Evolutionary conservation across 2,797 vertebrate species (phyloP).

Genomic region (Pogoniulus pusillus): DNA sequence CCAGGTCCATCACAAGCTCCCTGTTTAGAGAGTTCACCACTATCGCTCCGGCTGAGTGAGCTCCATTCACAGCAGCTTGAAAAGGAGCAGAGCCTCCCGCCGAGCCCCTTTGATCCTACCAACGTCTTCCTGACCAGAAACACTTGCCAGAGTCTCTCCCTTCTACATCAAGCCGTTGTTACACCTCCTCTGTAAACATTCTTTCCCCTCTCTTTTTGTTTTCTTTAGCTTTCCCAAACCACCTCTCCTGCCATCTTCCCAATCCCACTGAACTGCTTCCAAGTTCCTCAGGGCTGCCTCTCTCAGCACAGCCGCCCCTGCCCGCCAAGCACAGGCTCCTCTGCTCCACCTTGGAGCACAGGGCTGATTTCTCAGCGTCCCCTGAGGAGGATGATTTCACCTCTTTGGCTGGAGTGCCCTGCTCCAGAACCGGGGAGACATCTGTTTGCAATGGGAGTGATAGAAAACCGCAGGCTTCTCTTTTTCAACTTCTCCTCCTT

Average conservation of each 20-base stretch:
- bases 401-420: background rate
- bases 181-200: background rate
- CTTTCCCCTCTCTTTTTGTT: background rate
- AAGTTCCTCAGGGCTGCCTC: background rate
- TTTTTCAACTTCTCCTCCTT: background rate
- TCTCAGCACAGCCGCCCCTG: background rate
- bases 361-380: background rate
- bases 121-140: background rate
- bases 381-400: background rate
- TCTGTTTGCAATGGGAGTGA: background rate
- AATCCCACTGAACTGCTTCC: background rate
- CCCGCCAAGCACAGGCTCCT: background rate
- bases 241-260: background rate
- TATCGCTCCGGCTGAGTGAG: background rate
- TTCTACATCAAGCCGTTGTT: background rate
- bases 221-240: background rate
- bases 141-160: background rate
- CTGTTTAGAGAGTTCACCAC: background rate
- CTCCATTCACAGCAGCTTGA: background rate
- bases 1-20: background rate
- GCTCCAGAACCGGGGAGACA: background rate
- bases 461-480: background rate
- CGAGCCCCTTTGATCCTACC: background rate
- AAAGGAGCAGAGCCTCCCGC: conserved; percentile 12
- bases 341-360: background rate